These are phyloP conservation scores for Synodontis membranacea DNA, from an alignment of 2,113 vertebrate genomes.

Conservation along the genomic window DNA sequence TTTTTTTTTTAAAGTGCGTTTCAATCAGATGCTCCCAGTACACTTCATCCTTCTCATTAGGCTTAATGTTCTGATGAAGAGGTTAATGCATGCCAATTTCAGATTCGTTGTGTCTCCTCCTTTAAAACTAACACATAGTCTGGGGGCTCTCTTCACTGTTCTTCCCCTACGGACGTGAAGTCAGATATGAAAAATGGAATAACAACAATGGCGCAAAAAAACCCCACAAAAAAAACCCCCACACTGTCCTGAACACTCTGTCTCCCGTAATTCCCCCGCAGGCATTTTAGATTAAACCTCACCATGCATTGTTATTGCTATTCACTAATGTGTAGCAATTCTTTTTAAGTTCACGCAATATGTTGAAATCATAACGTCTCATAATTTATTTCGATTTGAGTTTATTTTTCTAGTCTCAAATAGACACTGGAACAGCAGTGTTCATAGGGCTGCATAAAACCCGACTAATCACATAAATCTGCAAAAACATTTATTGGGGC, in stretches of 20 bases:
- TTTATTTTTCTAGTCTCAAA: neutral
- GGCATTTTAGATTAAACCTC: neutral
- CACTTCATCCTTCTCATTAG: neutral
- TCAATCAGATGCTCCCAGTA: too few relatives aligned
- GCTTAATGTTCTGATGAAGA: neutral
- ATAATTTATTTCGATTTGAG: neutral
- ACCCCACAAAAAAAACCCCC: too few relatives aligned
- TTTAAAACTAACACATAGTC: constrained; percentile 12
- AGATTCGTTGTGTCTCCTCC: neutral
- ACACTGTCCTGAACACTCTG: neutral
- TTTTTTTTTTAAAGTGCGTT: neutral
- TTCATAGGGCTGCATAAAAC: neutral
- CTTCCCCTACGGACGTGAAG: neutral
- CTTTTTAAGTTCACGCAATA: neutral
- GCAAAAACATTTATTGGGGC: neutral
- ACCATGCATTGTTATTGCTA: neutral
- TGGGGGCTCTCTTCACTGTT: neutral
- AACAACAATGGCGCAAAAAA: neutral
- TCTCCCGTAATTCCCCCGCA: neutral
- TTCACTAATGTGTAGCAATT: neutral
- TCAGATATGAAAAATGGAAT: constrained; percentile 23
- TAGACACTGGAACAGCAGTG: neutral
- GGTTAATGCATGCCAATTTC: neutral
- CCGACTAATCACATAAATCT: neutral
- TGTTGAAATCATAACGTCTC: neutral